A percentile compares a stretch with the other conserved stretches of the same genome.
These are phyloP conservation scores for Bhutanitis thaidina DNA, from an alignment of 2,888 invertebrate genomes.

Conservation along the genomic window DNA sequence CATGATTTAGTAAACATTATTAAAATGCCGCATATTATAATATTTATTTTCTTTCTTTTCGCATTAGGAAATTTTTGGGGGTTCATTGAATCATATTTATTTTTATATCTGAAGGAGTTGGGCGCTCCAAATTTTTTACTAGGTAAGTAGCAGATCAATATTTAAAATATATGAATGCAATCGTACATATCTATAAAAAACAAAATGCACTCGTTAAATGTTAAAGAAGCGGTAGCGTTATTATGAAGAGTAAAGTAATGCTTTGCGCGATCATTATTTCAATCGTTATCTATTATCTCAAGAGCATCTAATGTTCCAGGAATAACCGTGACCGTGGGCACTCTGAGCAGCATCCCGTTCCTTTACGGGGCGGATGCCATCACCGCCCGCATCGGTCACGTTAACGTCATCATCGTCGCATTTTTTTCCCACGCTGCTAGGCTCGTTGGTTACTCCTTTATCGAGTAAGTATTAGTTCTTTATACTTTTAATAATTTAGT, in stretches of 20 bases:
- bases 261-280: conserved; percentile 20
- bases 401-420: conserved; percentile 90
- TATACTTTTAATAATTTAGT: conserved; percentile 4
- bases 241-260: conserved; percentile 12
- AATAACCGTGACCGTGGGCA: conserved; percentile 91
- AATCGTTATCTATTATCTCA: conserved; percentile 22
- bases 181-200: too few relatives aligned
- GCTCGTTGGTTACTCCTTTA: conserved; percentile 90
- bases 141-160: conserved; percentile 69
- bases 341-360: conserved; percentile 90
- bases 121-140: conserved; percentile 90
- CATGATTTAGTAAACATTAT: conserved; percentile 87
- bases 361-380: conserved; percentile 91
- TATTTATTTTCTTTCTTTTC: conserved; percentile 90
- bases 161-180: too few relatives aligned
- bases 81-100: conserved; percentile 93
- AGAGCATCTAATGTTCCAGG: conserved; percentile 66
- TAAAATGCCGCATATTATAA: conserved; percentile 87
- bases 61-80: conserved; percentile 93
- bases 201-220: neutral
- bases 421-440: conserved; percentile 92
- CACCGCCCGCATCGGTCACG: conserved; percentile 89
- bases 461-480: conserved; percentile 82
- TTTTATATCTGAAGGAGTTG: conserved; percentile 90
- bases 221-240: neutral